A percentile compares a stretch with the other conserved stretches of the same genome.
Conservation (phyloP, 2,113 vertebrate genomes). For the Daphoenositta chrysoptera region DNA sequence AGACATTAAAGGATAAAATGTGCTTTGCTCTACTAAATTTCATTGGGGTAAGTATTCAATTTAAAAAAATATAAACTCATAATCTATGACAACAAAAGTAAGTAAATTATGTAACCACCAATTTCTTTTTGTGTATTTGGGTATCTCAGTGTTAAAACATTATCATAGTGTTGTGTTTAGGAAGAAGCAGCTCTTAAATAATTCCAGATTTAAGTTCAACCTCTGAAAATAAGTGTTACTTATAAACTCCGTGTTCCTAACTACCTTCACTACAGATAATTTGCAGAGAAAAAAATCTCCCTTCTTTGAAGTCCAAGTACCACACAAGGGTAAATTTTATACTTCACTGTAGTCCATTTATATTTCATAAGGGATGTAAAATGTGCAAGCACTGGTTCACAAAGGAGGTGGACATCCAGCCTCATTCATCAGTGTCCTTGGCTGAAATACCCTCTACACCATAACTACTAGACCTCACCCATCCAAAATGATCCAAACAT, state of each 20-base stretch:
- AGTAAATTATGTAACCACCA: not conserved
- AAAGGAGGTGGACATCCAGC: not conserved
- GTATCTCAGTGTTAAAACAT: not conserved
- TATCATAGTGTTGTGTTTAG: not conserved
- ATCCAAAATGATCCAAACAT: not conserved
- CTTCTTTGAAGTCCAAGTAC: not conserved
- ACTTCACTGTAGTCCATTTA: not conserved
- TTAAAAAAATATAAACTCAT: not conserved
- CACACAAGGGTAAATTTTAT: not conserved
- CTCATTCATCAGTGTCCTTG: not conserved
- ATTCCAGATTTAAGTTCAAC: not conserved
- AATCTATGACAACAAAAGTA: not conserved
- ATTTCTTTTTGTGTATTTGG: not conserved
- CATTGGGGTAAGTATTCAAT: not conserved
- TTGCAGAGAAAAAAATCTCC: not conserved
- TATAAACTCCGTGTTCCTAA: not conserved
- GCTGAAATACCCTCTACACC: not conserved
- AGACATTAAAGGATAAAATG: not conserved
- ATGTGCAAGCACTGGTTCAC: not conserved
- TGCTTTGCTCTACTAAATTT: not conserved
- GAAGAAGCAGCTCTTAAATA: not conserved
- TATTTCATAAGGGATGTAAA: not conserved
- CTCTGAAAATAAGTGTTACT: not conserved
- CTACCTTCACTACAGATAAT: not conserved
- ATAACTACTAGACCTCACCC: not conserved